phyloP scores from a whole-genome alignment of 2,113 vertebrate genomes.

The Pelobates fuscus region DNA sequence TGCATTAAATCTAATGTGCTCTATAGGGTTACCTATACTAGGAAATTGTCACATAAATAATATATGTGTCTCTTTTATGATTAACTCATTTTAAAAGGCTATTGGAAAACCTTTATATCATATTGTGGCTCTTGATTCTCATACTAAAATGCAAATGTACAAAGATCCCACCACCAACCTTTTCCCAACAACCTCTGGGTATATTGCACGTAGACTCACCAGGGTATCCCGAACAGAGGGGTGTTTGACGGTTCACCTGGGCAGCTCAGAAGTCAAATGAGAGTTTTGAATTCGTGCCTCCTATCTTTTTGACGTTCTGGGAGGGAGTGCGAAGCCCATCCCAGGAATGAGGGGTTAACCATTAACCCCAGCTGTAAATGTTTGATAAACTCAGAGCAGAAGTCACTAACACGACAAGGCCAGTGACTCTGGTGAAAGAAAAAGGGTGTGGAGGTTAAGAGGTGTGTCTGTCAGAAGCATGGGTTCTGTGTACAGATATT shows the following conservation, averaged over 20 bases:
- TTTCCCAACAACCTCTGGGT: no score
- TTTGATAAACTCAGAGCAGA: slow-evolving; percentile 50
- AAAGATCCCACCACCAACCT: no score
- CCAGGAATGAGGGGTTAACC: slow-evolving; percentile 46
- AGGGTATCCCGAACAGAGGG: background rate
- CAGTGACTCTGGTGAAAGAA: slow-evolving; percentile 24
- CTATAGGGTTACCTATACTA: no score
- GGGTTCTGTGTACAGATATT: slow-evolving; percentile 4
- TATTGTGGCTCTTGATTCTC: no score
- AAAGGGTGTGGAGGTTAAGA: slow-evolving; percentile 43
- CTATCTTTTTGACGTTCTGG: slow-evolving; percentile 48
- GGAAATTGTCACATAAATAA: no score
- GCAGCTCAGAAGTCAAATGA: slow-evolving; percentile 39
- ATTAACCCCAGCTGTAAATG: slow-evolving; percentile 51
- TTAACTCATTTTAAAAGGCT: no score
- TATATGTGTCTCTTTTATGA: no score
- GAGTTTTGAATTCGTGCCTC: slow-evolving; percentile 29
- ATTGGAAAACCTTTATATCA: no score
- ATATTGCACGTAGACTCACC: slow-evolving; percentile 12
- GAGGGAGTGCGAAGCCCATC: slow-evolving; percentile 41
- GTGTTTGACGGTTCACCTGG: background rate
- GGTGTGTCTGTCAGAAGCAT: slow-evolving; percentile 36
- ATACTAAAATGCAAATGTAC: no score
- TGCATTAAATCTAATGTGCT: no score
- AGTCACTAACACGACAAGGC: slow-evolving; percentile 48